These are phyloP conservation scores for Agrotis clavis DNA, from an alignment of 2,888 invertebrate genomes.

Conservation along the genomic window DNA sequence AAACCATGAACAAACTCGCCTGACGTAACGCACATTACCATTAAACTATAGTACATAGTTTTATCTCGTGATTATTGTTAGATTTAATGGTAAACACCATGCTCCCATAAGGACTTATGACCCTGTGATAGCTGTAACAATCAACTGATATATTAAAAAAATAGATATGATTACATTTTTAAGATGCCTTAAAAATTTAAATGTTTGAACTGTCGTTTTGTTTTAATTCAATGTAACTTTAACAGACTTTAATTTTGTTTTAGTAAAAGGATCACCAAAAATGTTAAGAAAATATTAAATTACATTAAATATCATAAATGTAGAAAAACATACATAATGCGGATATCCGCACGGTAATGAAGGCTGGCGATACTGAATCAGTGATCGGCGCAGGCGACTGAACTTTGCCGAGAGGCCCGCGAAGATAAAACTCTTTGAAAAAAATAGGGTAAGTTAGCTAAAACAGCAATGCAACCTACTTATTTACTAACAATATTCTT, in stretches of 20 bases:
- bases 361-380: constrained; percentile 30
- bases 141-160: constrained; percentile 48
- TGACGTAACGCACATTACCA: constrained; percentile 47
- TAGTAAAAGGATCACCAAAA: neutral
- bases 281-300: constrained; percentile 16
- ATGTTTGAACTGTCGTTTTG: constrained; percentile 28
- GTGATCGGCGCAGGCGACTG: neutral
- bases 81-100: constrained; percentile 50
- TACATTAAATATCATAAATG: constrained; percentile 21
- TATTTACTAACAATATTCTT: neutral
- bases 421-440: neutral
- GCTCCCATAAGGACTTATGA: constrained; percentile 50
- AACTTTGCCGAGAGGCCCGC: neutral
- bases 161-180: constrained; percentile 38
- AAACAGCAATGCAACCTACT: neutral
- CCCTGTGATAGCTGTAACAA: constrained; percentile 63
- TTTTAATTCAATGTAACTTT: neutral
- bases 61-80: constrained; percentile 61
- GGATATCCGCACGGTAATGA: constrained; percentile 13
- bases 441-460: constrained; percentile 11
- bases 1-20: constrained; percentile 20
- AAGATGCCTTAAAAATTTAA: constrained; percentile 55
- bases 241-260: neutral
- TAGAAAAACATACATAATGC: constrained; percentile 28
- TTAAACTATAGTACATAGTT: constrained; percentile 55